Evolutionary conservation across 1,140 invertebrate genomes (phyloP), one percentile per base, ranked within the genome.

Genomic region (Hestina assimilis): DNA sequence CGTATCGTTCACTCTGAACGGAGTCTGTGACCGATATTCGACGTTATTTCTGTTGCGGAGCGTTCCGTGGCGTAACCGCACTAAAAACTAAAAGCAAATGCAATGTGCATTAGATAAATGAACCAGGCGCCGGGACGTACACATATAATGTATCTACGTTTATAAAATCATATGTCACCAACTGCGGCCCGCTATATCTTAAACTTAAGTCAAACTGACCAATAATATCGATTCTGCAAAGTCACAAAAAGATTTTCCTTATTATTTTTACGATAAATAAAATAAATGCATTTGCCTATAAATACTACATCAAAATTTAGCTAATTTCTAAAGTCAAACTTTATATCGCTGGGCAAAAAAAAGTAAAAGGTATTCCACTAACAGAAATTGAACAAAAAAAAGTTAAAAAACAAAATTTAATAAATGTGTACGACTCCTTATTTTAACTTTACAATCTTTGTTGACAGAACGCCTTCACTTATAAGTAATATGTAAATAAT

Each of bases 21-120:
- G 76, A 74, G 79, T 77, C 73, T 83, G 77, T 87, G 82, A 87
- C 84, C 84, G 84, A 87, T 87, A 85, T 87, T 83, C 82, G 59
- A 72, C 75, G 79, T 87, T 87, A 87, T 87, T 87, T 87, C 84
- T 85, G 83, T 77, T 72, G 66, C 56, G 54, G 59, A 59, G 67
- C 65, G 69, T 47, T 59, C 67, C 75, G 67, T 83, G 83, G 79
- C 83, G 82, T 77, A 85, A 85, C 78, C 74, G 69, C 66, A 82
- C 80, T 85, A 83, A 80, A 81, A 82, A 83, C 81, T 83, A 80
- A 83, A 79, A 75, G 78, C 78, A 76, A 83, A 83, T 85, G 84
- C 80, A 85, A 69, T 66, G 66, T 81, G 79, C 79, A 82, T 84
- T 84, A 86, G 81, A 86, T 84, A 83, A 84, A 81, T 75, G 78